phyloP scores from a whole-genome alignment of 2,113 vertebrate genomes.

The Scophthalmus maximus region DNA sequence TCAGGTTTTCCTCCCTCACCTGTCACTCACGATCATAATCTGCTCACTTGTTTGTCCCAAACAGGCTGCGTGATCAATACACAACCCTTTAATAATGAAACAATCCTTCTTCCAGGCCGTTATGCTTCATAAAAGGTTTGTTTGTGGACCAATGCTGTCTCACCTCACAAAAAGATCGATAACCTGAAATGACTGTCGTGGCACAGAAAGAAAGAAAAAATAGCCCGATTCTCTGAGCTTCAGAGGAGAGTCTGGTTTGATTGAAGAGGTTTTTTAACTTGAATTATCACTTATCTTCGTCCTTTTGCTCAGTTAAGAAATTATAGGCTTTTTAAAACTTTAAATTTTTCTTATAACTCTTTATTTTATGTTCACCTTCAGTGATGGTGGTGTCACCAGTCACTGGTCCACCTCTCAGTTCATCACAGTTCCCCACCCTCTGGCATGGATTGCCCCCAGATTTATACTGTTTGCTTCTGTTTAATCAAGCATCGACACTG shows the following conservation, averaged over 20 bases:
- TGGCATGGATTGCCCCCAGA: too few species aligned
- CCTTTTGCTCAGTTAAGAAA: too few species aligned
- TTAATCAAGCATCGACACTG: too few species aligned
- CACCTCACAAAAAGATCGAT: conserved; percentile 33
- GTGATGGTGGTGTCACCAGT: too few species aligned
- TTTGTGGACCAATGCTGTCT: conserved; percentile 3
- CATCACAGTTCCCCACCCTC: too few species aligned
- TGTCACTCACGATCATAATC: conserved; percentile 43
- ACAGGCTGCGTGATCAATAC: conserved; percentile 58
- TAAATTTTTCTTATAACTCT: too few species aligned
- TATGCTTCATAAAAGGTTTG: conserved; percentile 27
- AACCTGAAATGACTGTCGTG: conserved; percentile 1
- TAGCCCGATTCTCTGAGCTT: not conserved
- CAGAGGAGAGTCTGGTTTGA: not conserved
- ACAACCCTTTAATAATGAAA: conserved; percentile 51
- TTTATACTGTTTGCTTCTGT: too few species aligned
- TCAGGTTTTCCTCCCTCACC: conserved; percentile 38
- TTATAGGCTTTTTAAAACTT: too few species aligned
- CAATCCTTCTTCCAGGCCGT: conserved; percentile 9
- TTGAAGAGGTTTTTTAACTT: not conserved
- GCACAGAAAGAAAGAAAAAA: not conserved
- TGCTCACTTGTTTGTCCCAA: conserved; percentile 3
- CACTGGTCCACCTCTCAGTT: too few species aligned
- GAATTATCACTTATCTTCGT: not conserved
- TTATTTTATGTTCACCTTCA: too few species aligned